phyloP scores from a whole-genome alignment of 2,797 vertebrate genomes.

The Brachyrhaphis roseni region DNA sequence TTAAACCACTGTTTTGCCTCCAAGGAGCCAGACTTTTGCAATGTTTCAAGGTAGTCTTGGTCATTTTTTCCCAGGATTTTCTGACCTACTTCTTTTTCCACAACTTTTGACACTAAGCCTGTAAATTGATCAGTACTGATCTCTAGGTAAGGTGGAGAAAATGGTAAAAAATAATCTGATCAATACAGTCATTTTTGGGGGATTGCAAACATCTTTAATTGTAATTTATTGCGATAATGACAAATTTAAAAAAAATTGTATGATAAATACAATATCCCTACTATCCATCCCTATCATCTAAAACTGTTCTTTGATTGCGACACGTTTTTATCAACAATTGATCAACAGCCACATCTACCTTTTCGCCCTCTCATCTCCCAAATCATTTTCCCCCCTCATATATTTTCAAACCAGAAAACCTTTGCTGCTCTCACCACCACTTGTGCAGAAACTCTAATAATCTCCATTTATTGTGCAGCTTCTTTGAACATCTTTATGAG shows the following conservation, averaged over 20 bases:
- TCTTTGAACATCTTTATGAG: constrained; percentile 13
- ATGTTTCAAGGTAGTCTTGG: background rate
- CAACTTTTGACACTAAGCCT: background rate
- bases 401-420: constrained; percentile 37
- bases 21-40: background rate
- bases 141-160: background rate
- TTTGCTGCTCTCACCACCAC: constrained; percentile 27
- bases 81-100: background rate
- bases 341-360: constrained; percentile 72
- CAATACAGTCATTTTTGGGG: too few relatives aligned
- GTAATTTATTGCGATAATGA: too few relatives aligned
- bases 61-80: background rate
- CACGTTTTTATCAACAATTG: constrained; percentile 77
- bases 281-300: constrained; percentile 46
- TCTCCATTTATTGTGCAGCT: constrained; percentile 13
- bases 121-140: background rate
- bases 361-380: constrained; percentile 22
- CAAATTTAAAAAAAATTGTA: too few relatives aligned
- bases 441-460: constrained; percentile 3
- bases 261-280: too few relatives aligned
- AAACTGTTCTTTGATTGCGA: constrained; percentile 65
- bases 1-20: background rate
- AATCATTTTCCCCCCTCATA: constrained; percentile 4
- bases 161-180: too few relatives aligned
- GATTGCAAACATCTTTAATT: too few relatives aligned